Evolutionary conservation across 2,888 invertebrate genomes (phyloP), one percentile per base, ranked within the genome.

Genomic region (Meandrusa payeni): DNA sequence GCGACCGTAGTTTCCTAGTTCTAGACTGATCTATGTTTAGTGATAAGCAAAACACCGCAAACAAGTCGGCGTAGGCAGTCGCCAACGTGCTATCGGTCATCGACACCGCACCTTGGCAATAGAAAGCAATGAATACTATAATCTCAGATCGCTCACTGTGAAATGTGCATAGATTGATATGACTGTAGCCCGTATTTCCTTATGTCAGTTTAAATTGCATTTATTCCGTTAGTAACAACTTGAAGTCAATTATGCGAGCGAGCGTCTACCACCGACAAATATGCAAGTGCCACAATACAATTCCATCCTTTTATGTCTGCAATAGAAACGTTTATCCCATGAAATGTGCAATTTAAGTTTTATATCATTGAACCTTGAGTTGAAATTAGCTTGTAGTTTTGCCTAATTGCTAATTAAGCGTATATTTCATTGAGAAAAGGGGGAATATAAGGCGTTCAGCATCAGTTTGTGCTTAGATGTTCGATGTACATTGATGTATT

Each of bases 1-100:
- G 52, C 50, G 54, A 51, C 52, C 41, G 43, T 48, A 51, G 60
- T 70, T 73, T 68, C 74, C 71, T 64, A 58, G 57, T 70, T 63
- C 55, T n/a, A 51, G 47, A 55, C 61, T 33, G 73, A 73, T 73
- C 69, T 60, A 50, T 59, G 61, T 49, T 57, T 48, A 45, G 55
- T 61, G 73, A 74, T 74, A 74, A 73, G 42, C 46, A 46, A 28
- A 48, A 46, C 47, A 46, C 39, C 42, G 54, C 52, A 48, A 52
- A 54, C 54, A 46, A 47, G 23, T 11, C 28, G 12, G 27, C 27
- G 27, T 23, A 33, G 28, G 38, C 32, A 36, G 37, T 5, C 12
- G 13, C 7, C 12, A 6, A 11, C 3, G 38, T 27, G 37, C 36
- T 56, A 58, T 58, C 56, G 56, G 52, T 54, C 56, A 52, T 52